Base-by-base conservation (phyloP, 2,797 vertebrate species). In the Cetoscarus ocellatus region DNA sequence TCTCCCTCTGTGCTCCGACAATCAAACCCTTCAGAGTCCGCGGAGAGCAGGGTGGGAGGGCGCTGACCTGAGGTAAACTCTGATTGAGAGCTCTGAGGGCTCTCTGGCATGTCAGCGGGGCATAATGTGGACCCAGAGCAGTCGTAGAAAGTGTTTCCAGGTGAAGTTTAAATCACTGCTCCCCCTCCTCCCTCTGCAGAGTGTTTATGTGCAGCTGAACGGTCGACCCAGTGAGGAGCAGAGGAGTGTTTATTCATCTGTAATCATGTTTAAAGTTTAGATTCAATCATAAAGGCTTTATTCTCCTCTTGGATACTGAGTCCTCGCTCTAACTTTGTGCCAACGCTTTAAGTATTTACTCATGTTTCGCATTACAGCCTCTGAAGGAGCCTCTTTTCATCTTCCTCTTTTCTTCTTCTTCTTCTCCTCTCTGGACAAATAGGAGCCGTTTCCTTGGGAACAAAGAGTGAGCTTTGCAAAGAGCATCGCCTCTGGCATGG, bases 381-480 rank as follows among this genome's bases (percentile, higher is more conserved):
- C 59, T 59, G 14, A 61, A 34, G 56, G n/a, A 55, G 14, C 47
- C 13, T 66, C 45, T 67, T 38, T 70, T 75, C 5, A 73, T 82
- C 62, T 60, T 5, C 50, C 18, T 60, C 58, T 60, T 51, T 62
- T 42, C 77, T 52, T 68, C 9, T n/a, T 64, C 27, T 27, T 27
- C 27, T 27, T 27, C 27, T 27, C 27, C n/a, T 9, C 47, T 72
- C 8, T 10, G 64, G 38, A 57, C 71, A 83, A 85, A 84, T 91
- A 98, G 97, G 97, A 98, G 63, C 94, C 93, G 0, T 97, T 97
- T 92, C 95, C 96, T 84, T 98, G 97, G 97, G 91, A 97, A 68
- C 96, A 97, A 92, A 96, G 97, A 69, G 96, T 98, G 91, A 96
- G 96, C 86, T 98, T 97, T 93, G 96, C 97, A 81, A 97, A 96